Evolutionary conservation across 2,797 vertebrate species (phyloP).

Genomic region (Brachymystax lenok): DNA sequence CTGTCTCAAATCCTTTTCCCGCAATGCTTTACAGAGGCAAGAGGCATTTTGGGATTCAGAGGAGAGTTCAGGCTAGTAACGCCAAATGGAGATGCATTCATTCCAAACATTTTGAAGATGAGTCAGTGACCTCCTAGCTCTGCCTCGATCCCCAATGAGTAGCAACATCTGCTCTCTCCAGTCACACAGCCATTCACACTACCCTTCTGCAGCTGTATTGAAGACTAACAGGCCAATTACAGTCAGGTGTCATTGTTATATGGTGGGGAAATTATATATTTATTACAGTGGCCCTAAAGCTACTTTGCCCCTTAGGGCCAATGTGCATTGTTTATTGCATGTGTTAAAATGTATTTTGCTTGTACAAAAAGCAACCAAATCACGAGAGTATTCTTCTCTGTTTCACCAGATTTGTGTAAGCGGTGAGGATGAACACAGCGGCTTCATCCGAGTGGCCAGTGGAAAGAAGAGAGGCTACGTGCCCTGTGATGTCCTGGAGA

Average conservation of each 20-base stretch:
- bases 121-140: constrained; percentile 36
- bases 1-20: constrained; percentile 45
- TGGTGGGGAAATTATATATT: too few relatives aligned
- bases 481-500: constrained; percentile 88
- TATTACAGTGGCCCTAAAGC: too few relatives aligned
- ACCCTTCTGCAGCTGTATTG: too few relatives aligned
- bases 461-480: constrained; percentile 94
- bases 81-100: constrained; percentile 54
- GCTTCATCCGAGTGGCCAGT: constrained; percentile 90
- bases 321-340: too few relatives aligned
- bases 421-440: constrained; percentile 83
- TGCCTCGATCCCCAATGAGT: constrained; percentile 33
- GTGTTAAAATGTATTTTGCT: too few relatives aligned
- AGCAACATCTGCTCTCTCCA: neutral
- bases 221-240: neutral
- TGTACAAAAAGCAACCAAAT: neutral
- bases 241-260: neutral
- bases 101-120: constrained; percentile 32
- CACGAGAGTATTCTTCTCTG: constrained; percentile 25
- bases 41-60: constrained; percentile 40
- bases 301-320: too few relatives aligned
- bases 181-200: neutral
- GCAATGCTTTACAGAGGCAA: constrained; percentile 49
- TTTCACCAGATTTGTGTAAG: constrained; percentile 88
- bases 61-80: constrained; percentile 41